Evolutionary conservation across 2,888 invertebrate species (phyloP).

Genomic region (Eupithecia insigniata): DNA sequence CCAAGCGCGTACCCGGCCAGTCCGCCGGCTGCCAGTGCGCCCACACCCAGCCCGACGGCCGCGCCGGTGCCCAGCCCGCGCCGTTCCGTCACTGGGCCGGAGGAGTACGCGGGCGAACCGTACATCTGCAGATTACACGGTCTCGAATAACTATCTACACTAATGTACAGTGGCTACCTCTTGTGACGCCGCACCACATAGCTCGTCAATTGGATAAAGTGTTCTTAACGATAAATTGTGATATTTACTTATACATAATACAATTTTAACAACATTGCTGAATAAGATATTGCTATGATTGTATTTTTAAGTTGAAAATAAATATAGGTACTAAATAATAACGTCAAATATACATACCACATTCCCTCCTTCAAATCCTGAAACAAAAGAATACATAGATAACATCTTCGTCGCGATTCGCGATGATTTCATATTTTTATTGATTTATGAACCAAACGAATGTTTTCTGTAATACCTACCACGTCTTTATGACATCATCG

Average conservation of each 20-base stretch:
- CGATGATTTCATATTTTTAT: background rate
- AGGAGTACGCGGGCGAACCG: conserved; percentile 40
- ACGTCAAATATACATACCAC: conserved; percentile 40
- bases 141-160: background rate
- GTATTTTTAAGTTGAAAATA: too few species aligned
- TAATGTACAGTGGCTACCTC: too few species aligned
- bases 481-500: background rate
- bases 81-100: conserved; percentile 51
- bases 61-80: conserved; percentile 72
- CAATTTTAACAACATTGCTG: too few species aligned
- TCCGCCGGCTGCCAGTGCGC: conserved; percentile 81
- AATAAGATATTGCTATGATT: too few species aligned
- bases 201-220: too few species aligned
- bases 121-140: conserved; percentile 45
- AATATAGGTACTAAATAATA: background rate
- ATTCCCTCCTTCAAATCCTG: conserved; percentile 46
- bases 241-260: too few species aligned
- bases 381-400: conserved; percentile 36
- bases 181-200: too few species aligned
- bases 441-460: background rate
- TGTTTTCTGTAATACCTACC: background rate
- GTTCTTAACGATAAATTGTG: too few species aligned
- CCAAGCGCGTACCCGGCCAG: conserved; percentile 84
- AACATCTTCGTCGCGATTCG: background rate
- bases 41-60: conserved; percentile 82